phyloP scores from a whole-genome alignment of 1,140 invertebrate species.

The Drosophila insularis region DNA sequence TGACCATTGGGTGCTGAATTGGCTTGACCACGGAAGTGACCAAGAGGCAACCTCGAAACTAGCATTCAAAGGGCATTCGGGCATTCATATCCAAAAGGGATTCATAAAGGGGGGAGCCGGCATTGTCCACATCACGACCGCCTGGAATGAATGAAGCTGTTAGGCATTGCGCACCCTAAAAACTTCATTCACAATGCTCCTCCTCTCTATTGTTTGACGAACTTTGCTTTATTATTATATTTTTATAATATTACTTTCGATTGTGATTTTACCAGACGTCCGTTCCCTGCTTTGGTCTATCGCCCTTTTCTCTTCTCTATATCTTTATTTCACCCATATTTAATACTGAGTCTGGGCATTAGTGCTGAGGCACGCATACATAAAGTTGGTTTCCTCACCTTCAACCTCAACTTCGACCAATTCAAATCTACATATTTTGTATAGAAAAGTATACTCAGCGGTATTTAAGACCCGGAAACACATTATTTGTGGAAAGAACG shows the following conservation, averaged over 20 bases:
- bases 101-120: slow-evolving; percentile 24
- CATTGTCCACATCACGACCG: slow-evolving; percentile 64
- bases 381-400: not conserved
- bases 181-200: slow-evolving; percentile 11
- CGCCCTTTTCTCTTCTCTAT: slow-evolving; percentile 8
- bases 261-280: slow-evolving; percentile 42
- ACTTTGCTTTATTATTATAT: slow-evolving; percentile 54
- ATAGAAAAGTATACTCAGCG: not conserved
- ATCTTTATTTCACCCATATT: too few relatives aligned
- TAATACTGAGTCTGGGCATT: slow-evolving; percentile 59
- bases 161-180: slow-evolving; percentile 22
- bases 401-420: not conserved
- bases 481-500: slow-evolving; percentile 4
- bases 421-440: not conserved
- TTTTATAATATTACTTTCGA: slow-evolving; percentile 14
- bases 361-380: slow-evolving; percentile 62
- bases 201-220: not conserved
- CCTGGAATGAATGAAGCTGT: slow-evolving; percentile 75
- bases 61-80: slow-evolving; percentile 15
- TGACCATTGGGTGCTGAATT: slow-evolving; percentile 66
- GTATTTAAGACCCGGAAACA: slow-evolving; percentile 1
- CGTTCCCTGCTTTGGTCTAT: not conserved
- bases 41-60: slow-evolving; percentile 45
- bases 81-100: slow-evolving; percentile 49
- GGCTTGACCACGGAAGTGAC: slow-evolving; percentile 66